Percentiles rank a stretch among this genome's conserved stretches.
Conservation (phyloP, 2,113 vertebrate species). For the Thymallus thymallus region DNA sequence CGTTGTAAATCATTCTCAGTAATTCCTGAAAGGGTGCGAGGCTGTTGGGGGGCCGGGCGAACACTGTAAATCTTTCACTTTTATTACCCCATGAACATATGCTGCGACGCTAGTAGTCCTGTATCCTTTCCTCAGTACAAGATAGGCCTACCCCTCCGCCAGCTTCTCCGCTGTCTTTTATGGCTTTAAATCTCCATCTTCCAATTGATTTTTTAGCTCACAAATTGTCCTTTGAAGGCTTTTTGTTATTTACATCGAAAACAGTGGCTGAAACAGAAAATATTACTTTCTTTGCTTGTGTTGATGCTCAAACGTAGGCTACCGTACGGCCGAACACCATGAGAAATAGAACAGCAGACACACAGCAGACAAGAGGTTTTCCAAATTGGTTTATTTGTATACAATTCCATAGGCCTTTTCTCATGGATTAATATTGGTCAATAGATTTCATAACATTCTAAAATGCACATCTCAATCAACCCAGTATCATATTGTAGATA, state of each 20-base stretch:
- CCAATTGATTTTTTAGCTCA: constrained; percentile 4
- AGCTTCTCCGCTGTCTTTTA: constrained; percentile 70
- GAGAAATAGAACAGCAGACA: constrained; percentile 39
- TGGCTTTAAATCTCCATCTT: constrained; percentile 46
- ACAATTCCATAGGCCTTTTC: constrained; percentile 38
- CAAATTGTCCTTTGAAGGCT: constrained; percentile 9
- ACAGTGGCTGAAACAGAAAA: constrained; percentile 26
- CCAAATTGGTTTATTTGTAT: constrained; percentile 66
- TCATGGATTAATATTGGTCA: constrained; percentile 32
- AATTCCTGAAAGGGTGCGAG: constrained; percentile 98
- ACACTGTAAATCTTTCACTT: constrained; percentile 99
- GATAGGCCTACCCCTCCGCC: constrained; percentile 79
- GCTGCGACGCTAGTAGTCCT: constrained; percentile 87
- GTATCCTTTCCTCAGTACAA: constrained; percentile 81
- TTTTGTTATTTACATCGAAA: constrained; percentile 29
- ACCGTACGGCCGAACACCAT: not conserved
- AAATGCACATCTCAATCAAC: constrained; percentile 20
- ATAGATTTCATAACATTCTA: constrained; percentile 46
- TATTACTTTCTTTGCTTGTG: constrained; percentile 39
- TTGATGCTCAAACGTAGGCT: constrained; percentile 9
- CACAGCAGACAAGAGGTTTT: constrained; percentile 55
- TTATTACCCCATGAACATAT: constrained; percentile 99
- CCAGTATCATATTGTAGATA: not conserved
- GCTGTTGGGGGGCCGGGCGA: constrained; percentile 91
- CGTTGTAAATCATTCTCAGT: constrained; percentile 98